Evolutionary conservation across 2,113 vertebrate genomes (phyloP).

Genomic region (Aegithalos caudatus): DNA sequence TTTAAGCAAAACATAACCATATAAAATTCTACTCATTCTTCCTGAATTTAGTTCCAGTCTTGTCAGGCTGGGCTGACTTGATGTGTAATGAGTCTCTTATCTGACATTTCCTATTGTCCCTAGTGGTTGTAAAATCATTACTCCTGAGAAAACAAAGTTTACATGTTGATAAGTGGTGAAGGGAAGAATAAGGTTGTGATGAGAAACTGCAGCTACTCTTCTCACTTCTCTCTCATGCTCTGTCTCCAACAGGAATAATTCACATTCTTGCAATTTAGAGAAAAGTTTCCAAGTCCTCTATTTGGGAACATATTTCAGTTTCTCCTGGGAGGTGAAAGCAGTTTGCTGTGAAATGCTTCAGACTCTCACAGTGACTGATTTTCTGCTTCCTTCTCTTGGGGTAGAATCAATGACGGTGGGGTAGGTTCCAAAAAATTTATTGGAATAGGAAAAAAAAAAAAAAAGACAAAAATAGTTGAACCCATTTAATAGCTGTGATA

Average conservation of each 20-base stretch:
- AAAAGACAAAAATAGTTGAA: conserved; percentile 26
- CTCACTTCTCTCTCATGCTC: neutral
- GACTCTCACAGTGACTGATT: conserved; percentile 48
- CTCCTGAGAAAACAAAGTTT: conserved; percentile 53
- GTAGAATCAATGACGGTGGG: neutral
- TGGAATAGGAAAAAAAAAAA: neutral
- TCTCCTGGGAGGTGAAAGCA: conserved; percentile 10
- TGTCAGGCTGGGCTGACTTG: conserved; percentile 10
- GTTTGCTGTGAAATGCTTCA: conserved; percentile 41
- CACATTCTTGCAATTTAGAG: neutral
- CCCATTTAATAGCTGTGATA: neutral
- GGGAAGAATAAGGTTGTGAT: neutral
- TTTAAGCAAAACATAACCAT: conserved; percentile 19
- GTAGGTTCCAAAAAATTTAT: neutral
- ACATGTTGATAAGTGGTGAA: conserved; percentile 27
- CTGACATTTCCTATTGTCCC: conserved; percentile 26
- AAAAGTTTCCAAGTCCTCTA: neutral
- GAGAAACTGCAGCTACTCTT: neutral
- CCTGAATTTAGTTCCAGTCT: conserved; percentile 34
- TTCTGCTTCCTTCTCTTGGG: conserved; percentile 34
- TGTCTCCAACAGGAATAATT: conserved; percentile 4
- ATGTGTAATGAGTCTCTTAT: conserved; percentile 11
- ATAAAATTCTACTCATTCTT: neutral
- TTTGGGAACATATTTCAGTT: conserved; percentile 13
- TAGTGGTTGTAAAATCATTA: neutral